Evolutionary conservation across 2,113 vertebrate species (phyloP).

Genomic region (Acanthisitta chloris): DNA sequence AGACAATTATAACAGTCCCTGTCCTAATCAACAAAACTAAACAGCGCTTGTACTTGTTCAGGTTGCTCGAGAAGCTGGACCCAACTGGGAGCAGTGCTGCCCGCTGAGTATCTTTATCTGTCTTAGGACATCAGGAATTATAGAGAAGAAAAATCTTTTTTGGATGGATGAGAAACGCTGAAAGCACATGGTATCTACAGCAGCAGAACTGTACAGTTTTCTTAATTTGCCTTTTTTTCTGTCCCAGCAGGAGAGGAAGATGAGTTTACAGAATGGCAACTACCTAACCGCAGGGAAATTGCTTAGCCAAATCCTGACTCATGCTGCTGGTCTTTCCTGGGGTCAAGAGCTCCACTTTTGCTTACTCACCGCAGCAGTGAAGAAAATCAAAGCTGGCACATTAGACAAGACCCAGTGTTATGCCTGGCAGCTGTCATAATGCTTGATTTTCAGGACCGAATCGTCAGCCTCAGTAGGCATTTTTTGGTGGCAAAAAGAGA

Average conservation of each 20-base stretch:
- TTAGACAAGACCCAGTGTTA: background rate
- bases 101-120: background rate
- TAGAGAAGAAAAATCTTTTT: background rate
- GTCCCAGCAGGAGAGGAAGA: background rate
- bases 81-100: background rate
- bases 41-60: background rate
- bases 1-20: background rate
- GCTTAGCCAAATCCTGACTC: background rate
- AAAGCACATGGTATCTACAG: background rate
- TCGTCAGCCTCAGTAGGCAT: background rate
- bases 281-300: background rate
- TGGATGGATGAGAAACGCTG: background rate
- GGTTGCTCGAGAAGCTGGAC: background rate
- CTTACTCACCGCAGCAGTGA: constrained; percentile 46
- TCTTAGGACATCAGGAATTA: background rate
- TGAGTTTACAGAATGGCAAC: background rate
- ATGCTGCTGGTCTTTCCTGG: background rate
- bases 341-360: background rate
- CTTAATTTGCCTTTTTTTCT: background rate
- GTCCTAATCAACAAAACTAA: background rate
- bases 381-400: constrained; percentile 5
- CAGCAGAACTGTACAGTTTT: background rate
- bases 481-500: background rate
- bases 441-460: background rate
- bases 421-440: background rate